A percentile compares a stretch with the other conserved stretches of the same genome.
Conservation (phyloP, 1,140 invertebrate genomes). For the Acromyrmex charruanus region DNA sequence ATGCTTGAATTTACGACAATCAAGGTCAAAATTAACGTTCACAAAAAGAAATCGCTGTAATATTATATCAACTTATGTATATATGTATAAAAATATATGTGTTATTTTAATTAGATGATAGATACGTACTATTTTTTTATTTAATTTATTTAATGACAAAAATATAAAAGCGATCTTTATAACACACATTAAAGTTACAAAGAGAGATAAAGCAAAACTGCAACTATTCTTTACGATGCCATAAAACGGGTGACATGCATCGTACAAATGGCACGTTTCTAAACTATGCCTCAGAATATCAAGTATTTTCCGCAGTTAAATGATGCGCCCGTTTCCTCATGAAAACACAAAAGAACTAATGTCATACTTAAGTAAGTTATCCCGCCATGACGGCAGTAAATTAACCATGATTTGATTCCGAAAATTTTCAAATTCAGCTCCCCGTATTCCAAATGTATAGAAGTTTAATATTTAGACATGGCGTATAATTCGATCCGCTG, state of each 20-base stretch:
- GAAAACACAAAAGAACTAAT: conserved; percentile 17
- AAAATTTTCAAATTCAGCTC: conserved; percentile 71
- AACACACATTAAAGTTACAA: neutral
- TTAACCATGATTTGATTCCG: conserved; percentile 70
- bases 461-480: conserved; percentile 39
- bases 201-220: neutral
- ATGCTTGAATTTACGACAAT: no score
- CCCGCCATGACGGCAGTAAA: conserved; percentile 37
- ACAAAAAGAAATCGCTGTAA: no score
- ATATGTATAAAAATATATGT: no score
- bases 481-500: conserved; percentile 62
- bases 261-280: neutral
- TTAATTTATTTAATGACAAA: neutral
- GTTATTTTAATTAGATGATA: no score
- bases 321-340: conserved; percentile 4
- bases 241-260: neutral
- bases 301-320: conserved; percentile 22
- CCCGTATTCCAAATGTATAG: neutral
- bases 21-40: no score
- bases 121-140: no score
- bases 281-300: neutral
- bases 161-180: neutral
- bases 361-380: conserved; percentile 50
- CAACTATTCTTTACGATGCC: neutral
- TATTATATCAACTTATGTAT: no score